Evolutionary conservation across 2,797 vertebrate species (phyloP).

Genomic region (Sebastes diaconus): DNA sequence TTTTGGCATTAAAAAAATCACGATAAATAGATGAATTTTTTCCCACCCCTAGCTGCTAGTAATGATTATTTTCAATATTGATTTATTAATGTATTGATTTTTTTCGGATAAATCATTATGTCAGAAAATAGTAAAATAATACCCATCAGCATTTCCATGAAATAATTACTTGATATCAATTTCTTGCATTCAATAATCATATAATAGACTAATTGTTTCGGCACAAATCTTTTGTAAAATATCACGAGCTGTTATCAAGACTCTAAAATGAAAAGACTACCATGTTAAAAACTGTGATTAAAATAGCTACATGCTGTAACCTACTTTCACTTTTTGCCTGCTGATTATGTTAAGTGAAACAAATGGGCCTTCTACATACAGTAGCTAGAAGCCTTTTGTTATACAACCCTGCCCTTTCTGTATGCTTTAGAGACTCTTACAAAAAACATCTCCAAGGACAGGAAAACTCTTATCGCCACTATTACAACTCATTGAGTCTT

Average conservation of each 20-base stretch:
- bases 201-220: background rate
- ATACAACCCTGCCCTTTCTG: background rate
- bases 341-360: background rate
- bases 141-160: background rate
- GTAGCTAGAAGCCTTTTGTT: background rate
- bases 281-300: background rate
- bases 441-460: background rate
- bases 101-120: background rate
- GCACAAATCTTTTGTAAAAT: background rate
- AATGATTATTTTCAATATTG: background rate
- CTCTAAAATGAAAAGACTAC: background rate
- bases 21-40: no score
- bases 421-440: background rate
- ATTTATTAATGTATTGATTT: background rate
- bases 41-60: no score
- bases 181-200: background rate
- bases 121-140: background rate
- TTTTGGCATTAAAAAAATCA: no score
- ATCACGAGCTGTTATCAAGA: background rate
- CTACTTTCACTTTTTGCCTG: background rate
- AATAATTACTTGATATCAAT: background rate
- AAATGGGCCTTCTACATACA: background rate
- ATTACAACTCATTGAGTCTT: background rate
- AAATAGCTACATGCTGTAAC: background rate
- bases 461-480: background rate